phyloP scores from a whole-genome alignment of 2,113 vertebrate species.

The Cavia porcellus region DNA sequence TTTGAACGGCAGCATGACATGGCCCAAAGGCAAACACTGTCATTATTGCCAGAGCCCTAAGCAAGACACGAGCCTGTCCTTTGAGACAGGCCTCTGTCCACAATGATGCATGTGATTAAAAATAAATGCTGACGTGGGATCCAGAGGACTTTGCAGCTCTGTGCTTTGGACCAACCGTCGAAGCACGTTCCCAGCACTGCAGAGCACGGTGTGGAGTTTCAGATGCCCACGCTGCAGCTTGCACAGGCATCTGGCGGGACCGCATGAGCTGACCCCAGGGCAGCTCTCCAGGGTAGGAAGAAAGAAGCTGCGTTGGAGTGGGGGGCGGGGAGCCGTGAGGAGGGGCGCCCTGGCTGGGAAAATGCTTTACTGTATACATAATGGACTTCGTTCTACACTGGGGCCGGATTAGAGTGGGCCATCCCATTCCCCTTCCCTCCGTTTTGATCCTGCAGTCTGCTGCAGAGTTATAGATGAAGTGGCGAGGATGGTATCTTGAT shows the following conservation, averaged over 20 bases:
- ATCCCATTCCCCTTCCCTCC: constrained; percentile 81
- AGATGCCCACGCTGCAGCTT: neutral
- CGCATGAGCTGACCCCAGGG: constrained; percentile 50
- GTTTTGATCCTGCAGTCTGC: constrained; percentile 88
- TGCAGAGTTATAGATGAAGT: constrained; percentile 89
- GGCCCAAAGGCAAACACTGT: neutral
- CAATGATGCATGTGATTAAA: neutral
- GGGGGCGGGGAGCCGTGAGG: neutral
- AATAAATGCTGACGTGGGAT: rapidly evolving
- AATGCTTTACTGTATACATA: constrained; percentile 77
- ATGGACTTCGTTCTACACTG: constrained; percentile 75
- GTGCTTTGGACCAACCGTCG: neutral
- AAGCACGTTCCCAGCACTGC: neutral
- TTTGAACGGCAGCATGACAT: neutral
- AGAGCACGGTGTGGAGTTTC: neutral
- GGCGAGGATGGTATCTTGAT: constrained; percentile 88
- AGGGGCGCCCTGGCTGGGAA: constrained; percentile 58
- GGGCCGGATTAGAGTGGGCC: constrained; percentile 82
- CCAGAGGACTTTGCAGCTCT: neutral
- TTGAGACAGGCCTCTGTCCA: neutral
- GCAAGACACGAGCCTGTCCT: neutral
- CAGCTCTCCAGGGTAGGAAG: constrained; percentile 12
- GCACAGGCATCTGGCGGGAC: constrained; percentile 51
- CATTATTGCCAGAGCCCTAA: neutral
- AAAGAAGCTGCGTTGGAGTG: neutral